phyloP scores from a whole-genome alignment of 1,140 invertebrate species.

The Tetragnatha versicolor region DNA sequence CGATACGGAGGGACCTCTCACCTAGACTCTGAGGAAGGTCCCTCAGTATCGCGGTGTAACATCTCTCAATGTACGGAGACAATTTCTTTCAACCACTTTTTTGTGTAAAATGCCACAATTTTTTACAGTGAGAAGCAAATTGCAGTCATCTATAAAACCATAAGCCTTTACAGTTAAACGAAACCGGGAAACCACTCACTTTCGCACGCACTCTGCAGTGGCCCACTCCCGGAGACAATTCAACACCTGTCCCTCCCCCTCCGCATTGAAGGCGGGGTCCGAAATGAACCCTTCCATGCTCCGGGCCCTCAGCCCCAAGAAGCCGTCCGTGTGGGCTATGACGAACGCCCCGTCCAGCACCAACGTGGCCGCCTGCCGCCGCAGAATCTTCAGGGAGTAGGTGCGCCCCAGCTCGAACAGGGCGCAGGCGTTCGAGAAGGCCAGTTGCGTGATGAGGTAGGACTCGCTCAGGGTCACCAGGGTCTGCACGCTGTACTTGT shows the following conservation, averaged over 20 bases:
- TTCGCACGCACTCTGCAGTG: constrained; percentile 9
- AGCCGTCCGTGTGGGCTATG: constrained; percentile 6
- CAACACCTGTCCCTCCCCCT: constrained; percentile 13
- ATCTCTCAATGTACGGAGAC: no score
- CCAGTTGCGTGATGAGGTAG: neutral
- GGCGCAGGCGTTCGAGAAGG: constrained; percentile 2
- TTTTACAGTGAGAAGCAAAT: neutral
- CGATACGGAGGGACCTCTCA: no score
- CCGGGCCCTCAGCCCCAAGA: neutral
- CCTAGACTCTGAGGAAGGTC: no score
- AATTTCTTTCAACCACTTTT: no score
- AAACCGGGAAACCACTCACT: neutral
- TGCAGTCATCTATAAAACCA: neutral
- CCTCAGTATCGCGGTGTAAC: no score
- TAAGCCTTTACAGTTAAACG: neutral
- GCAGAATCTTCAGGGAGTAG: neutral
- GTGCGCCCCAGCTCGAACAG: constrained; percentile 3
- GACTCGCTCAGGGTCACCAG: constrained; percentile 2
- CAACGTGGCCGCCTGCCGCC: neutral
- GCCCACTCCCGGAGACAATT: constrained; percentile 31
- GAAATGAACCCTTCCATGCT: neutral
- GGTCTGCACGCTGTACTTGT: constrained; percentile 28
- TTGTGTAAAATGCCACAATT: neutral
- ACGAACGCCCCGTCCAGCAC: constrained; percentile 20
- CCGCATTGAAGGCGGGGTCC: neutral